phyloP scores from a whole-genome alignment of 2,113 vertebrate species.

The Murina feae region DNA sequence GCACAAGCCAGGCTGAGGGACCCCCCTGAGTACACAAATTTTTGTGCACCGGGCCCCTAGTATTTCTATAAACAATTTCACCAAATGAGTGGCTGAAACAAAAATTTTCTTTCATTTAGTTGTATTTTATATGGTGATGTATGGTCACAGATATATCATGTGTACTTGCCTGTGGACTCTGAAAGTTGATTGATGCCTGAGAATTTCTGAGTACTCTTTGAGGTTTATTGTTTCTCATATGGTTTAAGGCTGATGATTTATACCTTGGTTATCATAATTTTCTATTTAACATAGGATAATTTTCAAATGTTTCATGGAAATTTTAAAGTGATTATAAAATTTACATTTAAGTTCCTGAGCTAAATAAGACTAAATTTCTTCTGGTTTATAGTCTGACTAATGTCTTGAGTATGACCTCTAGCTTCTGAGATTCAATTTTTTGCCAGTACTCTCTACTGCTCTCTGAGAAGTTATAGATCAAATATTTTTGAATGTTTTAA shows the following conservation, averaged over 20 bases:
- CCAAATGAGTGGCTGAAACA: neutral
- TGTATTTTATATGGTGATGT: neutral
- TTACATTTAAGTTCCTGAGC: neutral
- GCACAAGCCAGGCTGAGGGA: too few species aligned
- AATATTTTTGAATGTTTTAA: neutral
- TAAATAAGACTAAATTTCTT: neutral
- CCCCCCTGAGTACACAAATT: too few species aligned
- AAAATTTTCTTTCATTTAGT: neutral
- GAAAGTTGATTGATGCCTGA: neutral
- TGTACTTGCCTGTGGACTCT: neutral
- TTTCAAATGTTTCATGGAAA: neutral
- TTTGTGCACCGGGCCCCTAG: too few species aligned
- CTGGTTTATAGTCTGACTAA: neutral
- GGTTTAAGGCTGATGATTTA: neutral
- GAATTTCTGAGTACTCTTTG: neutral
- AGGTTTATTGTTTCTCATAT: neutral
- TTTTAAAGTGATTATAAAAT: neutral
- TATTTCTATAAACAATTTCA: neutral
- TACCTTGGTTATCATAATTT: slow-evolving; percentile 15
- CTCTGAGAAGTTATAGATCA: neutral
- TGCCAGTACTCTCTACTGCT: neutral
- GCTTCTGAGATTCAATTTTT: neutral
- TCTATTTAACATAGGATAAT: neutral
- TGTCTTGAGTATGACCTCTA: neutral
- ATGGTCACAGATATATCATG: neutral